Base-by-base conservation (phyloP, 2,888 invertebrate genomes). In the Gymnocheta viridis region DNA sequence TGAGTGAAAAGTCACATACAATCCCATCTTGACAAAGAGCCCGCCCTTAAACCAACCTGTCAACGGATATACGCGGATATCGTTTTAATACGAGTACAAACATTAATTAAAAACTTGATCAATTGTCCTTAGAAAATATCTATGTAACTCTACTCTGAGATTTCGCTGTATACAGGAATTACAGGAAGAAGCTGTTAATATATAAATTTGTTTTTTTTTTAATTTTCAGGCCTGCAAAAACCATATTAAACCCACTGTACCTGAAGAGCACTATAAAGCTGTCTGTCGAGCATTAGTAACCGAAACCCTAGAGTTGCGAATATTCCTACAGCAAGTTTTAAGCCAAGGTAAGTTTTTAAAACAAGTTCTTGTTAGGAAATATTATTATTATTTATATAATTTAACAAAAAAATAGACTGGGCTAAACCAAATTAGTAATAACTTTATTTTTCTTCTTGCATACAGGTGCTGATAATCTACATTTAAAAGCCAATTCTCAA, bases 281-380 rank as follows among this genome's bases (percentile, higher is more conserved):
- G 98, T 98, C 73, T 97, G 98, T 91, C 94, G 98, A 83, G 98
- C 98, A 80, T 94, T 98, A 87, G 97, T 98, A 82, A 96, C 97
- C 22, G 98, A 99, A 93, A 96, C 97, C 74, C 93, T 97, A 85
- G 98, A 98, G 93, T 94, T 99, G 88, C 95, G 96, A 77, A 95
- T 96, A 85, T 98, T 99, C 94, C 94, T 98, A 87, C 96, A 97
- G 89, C 95, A 96, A 92, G 97, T 98, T 64, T 91, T 93, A 67
- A 93, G 92, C 86, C 93, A 93, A 87, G 93, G 93, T 87, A 91
- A 92, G 89, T 85, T 19, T 32, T n/a, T 24, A 49, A 47, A 62
- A 35, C 0, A 12, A 47, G 10, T 27, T 5, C 14, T 17, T 41
- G 6, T 22, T 4, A 7, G 17, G 4, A n/a, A 29, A 44, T 27